Base-by-base conservation (phyloP, 2,888 invertebrate species). In the Heliconius aoede region DNA sequence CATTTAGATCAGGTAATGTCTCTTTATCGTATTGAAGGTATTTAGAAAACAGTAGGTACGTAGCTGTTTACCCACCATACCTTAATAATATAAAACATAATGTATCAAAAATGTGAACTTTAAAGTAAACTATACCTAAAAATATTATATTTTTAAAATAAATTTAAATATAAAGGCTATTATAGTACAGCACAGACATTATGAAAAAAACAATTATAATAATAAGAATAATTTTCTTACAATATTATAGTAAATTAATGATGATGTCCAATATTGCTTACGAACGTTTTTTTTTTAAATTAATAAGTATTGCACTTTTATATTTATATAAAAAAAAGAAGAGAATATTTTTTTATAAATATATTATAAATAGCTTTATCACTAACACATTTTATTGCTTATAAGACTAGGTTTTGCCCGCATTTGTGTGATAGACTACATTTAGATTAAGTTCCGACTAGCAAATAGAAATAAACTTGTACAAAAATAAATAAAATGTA, bases 321-420 rank as follows among this genome's bases (percentile, higher is more conserved):
- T 84, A 84, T 83, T 82, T 82, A 84, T 69, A 78, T 78, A 81
- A 74, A 78, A 77, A 80, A 77, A 74, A 79, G 76, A 79, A 82
- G 68, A 74, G 21, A 58, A 80, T 82, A 79, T 78, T 73, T 78
- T 55, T 67, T 81, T 80, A 80, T 80, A 58, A 80, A 85, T 86
- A 87, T 81, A 36, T 36, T 65, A 65, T 65, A 65, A 36, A 83
- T 87, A 89, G 87, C 85, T 78, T 85, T 89, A 89, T 91, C 89
- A 90, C 93, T 93, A 92, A 94, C 89, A 90, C 91, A 82, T 80
- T 86, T 90, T 93, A 92, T 92, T 91, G 91, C 91, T 91, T 91
- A 91, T 72, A 36, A 84, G 83, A 83, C 85, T 85, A 86, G 84
- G 82, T 87, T 86, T 85, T 84, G 83, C 86, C 72, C 40, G 72